Evolutionary conservation across 2,113 vertebrate species (phyloP).

Genomic region (Malurus elegans): DNA sequence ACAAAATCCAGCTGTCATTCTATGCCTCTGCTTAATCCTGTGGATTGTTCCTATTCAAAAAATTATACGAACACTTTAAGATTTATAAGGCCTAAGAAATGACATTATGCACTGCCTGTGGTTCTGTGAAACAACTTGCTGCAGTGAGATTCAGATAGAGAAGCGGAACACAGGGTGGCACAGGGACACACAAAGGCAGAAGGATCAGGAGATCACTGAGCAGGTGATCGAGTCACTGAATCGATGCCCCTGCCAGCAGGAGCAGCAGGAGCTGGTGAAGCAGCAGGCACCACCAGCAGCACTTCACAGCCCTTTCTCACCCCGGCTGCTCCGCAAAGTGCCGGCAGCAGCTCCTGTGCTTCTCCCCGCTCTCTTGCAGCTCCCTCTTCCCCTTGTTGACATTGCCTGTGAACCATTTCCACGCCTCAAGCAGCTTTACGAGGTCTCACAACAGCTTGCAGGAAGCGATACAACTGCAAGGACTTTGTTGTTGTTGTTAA

Average conservation of each 20-base stretch:
- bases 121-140: neutral
- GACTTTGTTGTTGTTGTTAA: conserved; percentile 10
- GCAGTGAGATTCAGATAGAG: rapidly evolving
- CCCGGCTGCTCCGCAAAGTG: neutral
- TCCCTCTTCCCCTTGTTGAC: conserved; percentile 26
- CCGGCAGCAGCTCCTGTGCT: neutral
- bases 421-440: neutral
- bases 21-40: neutral
- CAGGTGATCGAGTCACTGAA: neutral
- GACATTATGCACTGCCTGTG: neutral
- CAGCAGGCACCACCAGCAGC: neutral
- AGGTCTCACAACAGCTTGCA: conserved; percentile 6
- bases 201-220: neutral
- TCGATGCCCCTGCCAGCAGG: neutral
- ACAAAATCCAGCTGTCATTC: neutral
- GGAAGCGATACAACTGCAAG: conserved; percentile 1
- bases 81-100: neutral
- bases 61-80: neutral
- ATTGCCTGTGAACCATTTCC: neutral
- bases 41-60: neutral
- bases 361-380: neutral
- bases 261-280: neutral
- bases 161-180: neutral
- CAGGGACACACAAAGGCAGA: neutral
- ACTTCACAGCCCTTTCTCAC: neutral